Percentiles rank a stretch among this genome's conserved stretches.
These are phyloP conservation scores for Papilio glaucus DNA, from an alignment of 1,140 invertebrate genomes.

Conservation along the genomic window DNA sequence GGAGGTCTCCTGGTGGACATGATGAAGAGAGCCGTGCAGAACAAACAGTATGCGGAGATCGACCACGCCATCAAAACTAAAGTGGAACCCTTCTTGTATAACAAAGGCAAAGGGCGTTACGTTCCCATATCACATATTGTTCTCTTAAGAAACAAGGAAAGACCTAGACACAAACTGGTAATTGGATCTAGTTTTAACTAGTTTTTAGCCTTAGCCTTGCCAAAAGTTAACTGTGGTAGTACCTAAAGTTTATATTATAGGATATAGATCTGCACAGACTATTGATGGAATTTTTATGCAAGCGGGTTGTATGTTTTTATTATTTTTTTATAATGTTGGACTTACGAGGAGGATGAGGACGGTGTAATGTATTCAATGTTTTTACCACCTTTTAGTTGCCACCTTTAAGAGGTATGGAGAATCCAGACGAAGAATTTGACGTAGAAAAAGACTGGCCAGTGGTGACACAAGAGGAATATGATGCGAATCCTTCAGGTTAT, in stretches of 20 bases:
- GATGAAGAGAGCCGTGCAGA: constrained; percentile 95
- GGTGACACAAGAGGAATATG: constrained; percentile 84
- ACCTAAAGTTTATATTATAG: not conserved
- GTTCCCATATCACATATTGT: constrained; percentile 95
- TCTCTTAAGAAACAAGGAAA: constrained; percentile 93
- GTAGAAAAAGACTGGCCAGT: constrained; percentile 89
- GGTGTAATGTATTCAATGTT: no score
- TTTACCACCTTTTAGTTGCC: constrained; percentile 83
- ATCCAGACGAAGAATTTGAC: constrained; percentile 92
- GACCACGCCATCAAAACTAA: constrained; percentile 95
- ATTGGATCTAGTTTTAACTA: not conserved
- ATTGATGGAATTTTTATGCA: no score
- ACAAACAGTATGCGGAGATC: constrained; percentile 94
- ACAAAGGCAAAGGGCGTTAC: constrained; percentile 94
- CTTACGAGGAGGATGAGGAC: not conserved
- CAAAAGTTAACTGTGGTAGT: not conserved
- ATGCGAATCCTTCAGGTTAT: constrained; percentile 85
- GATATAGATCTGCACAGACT: no score
- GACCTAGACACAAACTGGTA: constrained; percentile 15
- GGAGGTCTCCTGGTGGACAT: constrained; percentile 95
- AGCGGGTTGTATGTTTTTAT: no score
- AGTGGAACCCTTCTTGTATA: constrained; percentile 96
- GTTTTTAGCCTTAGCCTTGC: not conserved
- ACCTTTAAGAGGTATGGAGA: constrained; percentile 89
- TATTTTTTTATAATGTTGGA: no score